Conservation (phyloP, 2,888 invertebrate species). For the Nomada ruficornis region DNA sequence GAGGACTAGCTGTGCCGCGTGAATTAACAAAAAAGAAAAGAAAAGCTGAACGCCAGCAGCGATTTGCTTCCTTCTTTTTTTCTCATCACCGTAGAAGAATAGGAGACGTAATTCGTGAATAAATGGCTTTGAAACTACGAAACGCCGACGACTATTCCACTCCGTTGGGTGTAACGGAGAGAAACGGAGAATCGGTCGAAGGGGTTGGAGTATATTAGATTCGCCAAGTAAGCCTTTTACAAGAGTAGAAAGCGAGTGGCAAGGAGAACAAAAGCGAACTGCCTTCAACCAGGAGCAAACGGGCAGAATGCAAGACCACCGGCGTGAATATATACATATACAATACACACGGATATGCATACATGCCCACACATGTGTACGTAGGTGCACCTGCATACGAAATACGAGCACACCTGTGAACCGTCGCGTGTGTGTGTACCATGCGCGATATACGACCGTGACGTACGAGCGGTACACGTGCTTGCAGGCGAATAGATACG, state of each 20-base stretch:
- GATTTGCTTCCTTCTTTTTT: not conserved
- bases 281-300: conserved; percentile 51
- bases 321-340: conserved; percentile 24
- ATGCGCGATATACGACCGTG: not conserved
- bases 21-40: not conserved
- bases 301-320: conserved; percentile 39
- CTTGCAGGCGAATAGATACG: conserved; percentile 20
- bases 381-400: conserved; percentile 9
- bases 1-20: too few relatives aligned
- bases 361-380: too few relatives aligned
- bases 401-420: not conserved
- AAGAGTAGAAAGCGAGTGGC: conserved; percentile 58
- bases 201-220: conserved; percentile 71
- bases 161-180: conserved; percentile 39
- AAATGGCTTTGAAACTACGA: conserved; percentile 41
- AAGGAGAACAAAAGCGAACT: conserved; percentile 59
- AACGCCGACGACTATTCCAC: conserved; percentile 42
- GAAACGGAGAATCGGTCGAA: conserved; percentile 46
- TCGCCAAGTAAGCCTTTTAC: conserved; percentile 72
- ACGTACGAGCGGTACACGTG: conserved; percentile 21
- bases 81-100: not conserved
- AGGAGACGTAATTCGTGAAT: conserved; percentile 29
- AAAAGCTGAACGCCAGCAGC: too few relatives aligned
- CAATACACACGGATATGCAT: too few relatives aligned
- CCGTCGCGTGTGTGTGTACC: not conserved